Base-by-base conservation (phyloP, 2,113 vertebrate genomes). In the Hypanus sabinus region DNA sequence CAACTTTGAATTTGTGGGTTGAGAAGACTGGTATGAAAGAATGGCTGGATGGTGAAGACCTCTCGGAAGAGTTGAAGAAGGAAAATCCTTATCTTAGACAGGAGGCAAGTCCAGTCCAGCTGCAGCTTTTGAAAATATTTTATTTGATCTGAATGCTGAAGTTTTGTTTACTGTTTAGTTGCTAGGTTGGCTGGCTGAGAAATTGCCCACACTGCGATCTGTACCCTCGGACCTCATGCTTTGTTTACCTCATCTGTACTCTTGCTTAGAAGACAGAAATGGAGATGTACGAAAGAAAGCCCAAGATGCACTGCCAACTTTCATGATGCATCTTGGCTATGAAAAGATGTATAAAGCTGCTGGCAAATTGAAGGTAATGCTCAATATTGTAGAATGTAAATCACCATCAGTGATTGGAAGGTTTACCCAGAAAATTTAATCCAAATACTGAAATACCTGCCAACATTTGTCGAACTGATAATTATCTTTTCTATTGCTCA, bases 1-100 rank as follows among this genome's bases (percentile, higher is more conserved):
- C 97, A 0, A 99, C 99, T 5, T 97, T 99, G 94, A 98, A 99
- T 94, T 95, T 96, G 11, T 99, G 99, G 99, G 97, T 98, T 94
- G 98, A 99, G 94, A 99, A 99, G 95, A 99, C 99, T 0, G 98
- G 99, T 30, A 98, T 99, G 98, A 99, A 98, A 95, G 98, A 99
- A 33, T 99, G 99, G 99, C 94, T 99, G 77, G 99, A 99, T 94
- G 99, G 99, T 81, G 99, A 99, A 94, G 99, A 99, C 90, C 94
- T 99, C 65, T 98, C 98, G n/a, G 98, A 99, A 94, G 99, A 99
- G 94, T 97, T 99, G 94, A 99, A 97, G 96, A 98, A 97, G 75
- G 99, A 99, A 95, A 99, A 99, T 93, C 98, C 99, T 94, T 99
- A 98, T 95, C 96, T 99, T 71, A 97, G 98, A 81, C 99, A 99